These are phyloP conservation scores for Tachystola acroxantha DNA, from an alignment of 2,888 invertebrate species.

Conservation along the genomic window DNA sequence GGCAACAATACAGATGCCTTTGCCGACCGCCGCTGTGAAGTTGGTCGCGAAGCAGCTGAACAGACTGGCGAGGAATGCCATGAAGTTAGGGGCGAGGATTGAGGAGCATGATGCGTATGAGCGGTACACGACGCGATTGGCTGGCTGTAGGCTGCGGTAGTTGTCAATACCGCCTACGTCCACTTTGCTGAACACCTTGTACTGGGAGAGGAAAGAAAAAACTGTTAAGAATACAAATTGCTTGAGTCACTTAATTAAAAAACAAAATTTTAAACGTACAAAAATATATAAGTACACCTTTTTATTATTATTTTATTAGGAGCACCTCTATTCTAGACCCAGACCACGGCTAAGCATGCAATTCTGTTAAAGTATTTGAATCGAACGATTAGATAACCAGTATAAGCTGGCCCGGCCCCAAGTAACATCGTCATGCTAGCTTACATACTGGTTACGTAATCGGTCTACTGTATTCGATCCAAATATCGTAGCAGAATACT, in stretches of 20 bases:
- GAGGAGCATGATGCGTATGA: constrained; percentile 45
- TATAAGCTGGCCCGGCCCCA: no score
- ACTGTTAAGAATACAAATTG: neutral
- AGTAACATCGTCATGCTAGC: no score
- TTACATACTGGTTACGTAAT: no score
- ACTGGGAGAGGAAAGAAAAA: constrained; percentile 37
- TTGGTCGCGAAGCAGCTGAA: constrained; percentile 39
- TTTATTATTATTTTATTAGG: no score
- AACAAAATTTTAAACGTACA: no score
- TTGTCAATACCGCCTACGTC: constrained; percentile 59
- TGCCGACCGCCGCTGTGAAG: constrained; percentile 31
- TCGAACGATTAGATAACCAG: no score
- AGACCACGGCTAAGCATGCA: no score
- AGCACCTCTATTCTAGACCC: no score
- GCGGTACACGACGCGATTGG: constrained; percentile 55
- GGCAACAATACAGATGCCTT: constrained; percentile 37
- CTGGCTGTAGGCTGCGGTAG: constrained; percentile 60
- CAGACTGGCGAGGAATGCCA: constrained; percentile 31
- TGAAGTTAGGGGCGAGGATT: constrained; percentile 29
- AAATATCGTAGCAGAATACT: no score
- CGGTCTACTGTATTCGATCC: no score
- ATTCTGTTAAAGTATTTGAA: no score
- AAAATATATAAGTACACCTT: no score
- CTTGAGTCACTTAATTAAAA: neutral
- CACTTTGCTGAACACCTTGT: constrained; percentile 47